phyloP scores from a whole-genome alignment of 2,888 invertebrate species.

The Aplocera efformata region DNA sequence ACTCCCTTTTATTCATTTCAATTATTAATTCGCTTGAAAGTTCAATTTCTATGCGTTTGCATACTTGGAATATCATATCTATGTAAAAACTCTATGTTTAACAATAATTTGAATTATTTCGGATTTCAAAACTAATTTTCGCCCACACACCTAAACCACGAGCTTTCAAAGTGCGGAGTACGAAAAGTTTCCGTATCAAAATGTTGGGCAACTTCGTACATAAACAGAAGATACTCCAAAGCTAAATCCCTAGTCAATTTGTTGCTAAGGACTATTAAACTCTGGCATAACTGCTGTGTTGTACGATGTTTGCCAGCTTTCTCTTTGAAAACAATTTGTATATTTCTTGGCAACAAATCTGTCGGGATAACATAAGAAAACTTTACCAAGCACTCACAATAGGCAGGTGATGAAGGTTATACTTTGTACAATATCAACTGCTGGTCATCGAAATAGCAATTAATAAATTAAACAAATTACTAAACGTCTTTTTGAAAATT shows the following conservation, averaged over 20 bases:
- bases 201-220: slow-evolving; percentile 20
- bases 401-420: too few relatives aligned
- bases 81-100: too few relatives aligned
- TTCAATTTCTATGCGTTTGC: too few relatives aligned
- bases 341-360: slow-evolving; percentile 7
- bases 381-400: not conserved
- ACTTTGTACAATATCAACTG: too few relatives aligned
- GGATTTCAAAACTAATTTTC: slow-evolving; percentile 5
- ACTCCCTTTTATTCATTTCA: too few relatives aligned
- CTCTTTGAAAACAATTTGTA: slow-evolving; percentile 14
- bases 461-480: too few relatives aligned
- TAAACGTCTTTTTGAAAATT: too few relatives aligned
- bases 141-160: slow-evolving; percentile 8
- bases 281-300: slow-evolving; percentile 9
- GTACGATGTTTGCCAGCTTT: slow-evolving; percentile 13
- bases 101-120: too few relatives aligned
- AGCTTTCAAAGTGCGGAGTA: slow-evolving; percentile 13
- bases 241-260: slow-evolving; percentile 22
- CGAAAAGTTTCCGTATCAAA: slow-evolving; percentile 26
- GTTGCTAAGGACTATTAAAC: slow-evolving; percentile 17
- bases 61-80: too few relatives aligned
- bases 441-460: too few relatives aligned
- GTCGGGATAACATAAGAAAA: slow-evolving; percentile 2
- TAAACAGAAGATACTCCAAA: slow-evolving; percentile 18
- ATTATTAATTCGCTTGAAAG: too few relatives aligned